These are phyloP conservation scores for Pantherophis guttatus DNA, from an alignment of 2,113 vertebrate species.

Conservation along the genomic window DNA sequence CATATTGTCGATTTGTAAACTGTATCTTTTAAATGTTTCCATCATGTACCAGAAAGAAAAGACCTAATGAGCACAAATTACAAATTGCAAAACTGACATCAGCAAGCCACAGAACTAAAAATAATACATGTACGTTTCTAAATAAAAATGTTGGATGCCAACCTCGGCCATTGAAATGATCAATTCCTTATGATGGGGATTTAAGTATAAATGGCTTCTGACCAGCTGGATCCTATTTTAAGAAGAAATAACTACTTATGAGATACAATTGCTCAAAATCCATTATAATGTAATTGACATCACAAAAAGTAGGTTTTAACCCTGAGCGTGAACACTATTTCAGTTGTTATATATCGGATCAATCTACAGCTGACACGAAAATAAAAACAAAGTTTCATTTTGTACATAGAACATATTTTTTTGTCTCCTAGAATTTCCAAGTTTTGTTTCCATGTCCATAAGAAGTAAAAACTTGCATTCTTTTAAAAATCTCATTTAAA, in stretches of 20 bases:
- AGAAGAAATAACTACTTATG: background rate
- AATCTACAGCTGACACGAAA: background rate
- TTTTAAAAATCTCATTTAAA: background rate
- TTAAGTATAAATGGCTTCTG: background rate
- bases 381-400: background rate
- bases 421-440: background rate
- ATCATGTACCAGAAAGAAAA: background rate
- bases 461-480: background rate
- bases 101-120: background rate
- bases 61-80: background rate
- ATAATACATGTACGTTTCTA: background rate
- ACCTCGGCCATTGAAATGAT: background rate
- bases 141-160: constrained; percentile 38
- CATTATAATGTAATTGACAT: background rate
- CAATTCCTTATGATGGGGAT: background rate
- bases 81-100: constrained; percentile 16
- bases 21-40: background rate
- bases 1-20: background rate
- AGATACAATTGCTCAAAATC: background rate
- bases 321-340: background rate
- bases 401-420: background rate
- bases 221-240: background rate
- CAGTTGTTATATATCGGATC: background rate
- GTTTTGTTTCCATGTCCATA: background rate
- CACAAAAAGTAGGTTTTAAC: background rate